These are phyloP conservation scores for Cassiopea xamachana DNA, from an alignment of 30 jellyfish, hydroid and myxozoan genomes.

Conservation along the genomic window DNA sequence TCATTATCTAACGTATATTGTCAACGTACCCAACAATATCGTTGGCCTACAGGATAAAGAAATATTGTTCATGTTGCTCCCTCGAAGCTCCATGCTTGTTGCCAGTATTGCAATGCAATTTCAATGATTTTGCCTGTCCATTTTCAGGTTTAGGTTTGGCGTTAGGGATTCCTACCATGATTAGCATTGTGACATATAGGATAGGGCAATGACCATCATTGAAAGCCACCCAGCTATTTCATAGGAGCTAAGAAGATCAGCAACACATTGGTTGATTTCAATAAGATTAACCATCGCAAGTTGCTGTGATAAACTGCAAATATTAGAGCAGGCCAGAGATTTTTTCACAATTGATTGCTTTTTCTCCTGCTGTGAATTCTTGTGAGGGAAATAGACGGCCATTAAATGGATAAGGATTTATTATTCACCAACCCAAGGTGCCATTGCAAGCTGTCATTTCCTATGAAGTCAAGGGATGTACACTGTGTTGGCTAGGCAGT, in stretches of 20 bases:
- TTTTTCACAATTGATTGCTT: constrained; percentile 16
- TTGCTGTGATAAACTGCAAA: constrained; percentile 5
- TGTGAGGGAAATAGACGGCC: constrained; percentile 34
- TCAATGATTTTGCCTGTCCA: too few relatives aligned
- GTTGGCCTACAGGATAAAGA: too few relatives aligned
- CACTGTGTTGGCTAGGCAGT: constrained; percentile 1
- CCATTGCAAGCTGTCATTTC: constrained; percentile 54
- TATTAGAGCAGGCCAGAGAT: constrained; percentile 2
- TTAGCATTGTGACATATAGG: neutral
- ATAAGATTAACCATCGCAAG: constrained; percentile 6
- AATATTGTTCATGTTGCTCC: too few relatives aligned
- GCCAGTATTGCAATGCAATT: too few relatives aligned
- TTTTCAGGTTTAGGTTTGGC: too few relatives aligned
- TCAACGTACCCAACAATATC: too few relatives aligned
- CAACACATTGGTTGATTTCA: constrained; percentile 1
- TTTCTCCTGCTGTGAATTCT: constrained; percentile 51
- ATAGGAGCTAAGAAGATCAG: neutral
- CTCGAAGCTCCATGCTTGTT: too few relatives aligned
- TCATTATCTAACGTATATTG: too few relatives aligned
- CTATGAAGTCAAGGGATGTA: constrained; percentile 32
- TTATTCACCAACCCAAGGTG: constrained; percentile 47
- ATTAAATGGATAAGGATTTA: constrained; percentile 68
- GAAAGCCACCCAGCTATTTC: neutral
- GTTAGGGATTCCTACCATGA: neutral
- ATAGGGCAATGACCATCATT: neutral